These are phyloP conservation scores for Clitarchus hookeri DNA, from an alignment of 2,888 invertebrate species.

Conservation along the genomic window DNA sequence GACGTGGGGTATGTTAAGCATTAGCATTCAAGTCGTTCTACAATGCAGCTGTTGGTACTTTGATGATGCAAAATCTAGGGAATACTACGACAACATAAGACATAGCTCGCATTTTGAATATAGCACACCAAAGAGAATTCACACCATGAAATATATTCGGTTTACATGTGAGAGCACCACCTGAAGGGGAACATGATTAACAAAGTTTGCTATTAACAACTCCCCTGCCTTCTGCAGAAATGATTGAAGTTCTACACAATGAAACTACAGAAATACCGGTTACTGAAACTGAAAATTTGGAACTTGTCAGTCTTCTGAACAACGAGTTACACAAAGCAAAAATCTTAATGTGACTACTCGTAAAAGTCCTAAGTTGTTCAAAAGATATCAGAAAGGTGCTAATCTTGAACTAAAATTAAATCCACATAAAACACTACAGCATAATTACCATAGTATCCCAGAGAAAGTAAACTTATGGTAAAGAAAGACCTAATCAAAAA, in stretches of 20 bases:
- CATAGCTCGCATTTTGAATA: constrained; percentile 49
- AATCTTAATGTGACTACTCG: not conserved
- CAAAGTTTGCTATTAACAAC: not conserved
- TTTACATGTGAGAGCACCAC: constrained; percentile 43
- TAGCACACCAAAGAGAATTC: constrained; percentile 47
- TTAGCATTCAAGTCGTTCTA: constrained; percentile 48
- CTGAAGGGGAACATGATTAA: not conserved
- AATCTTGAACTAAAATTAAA: not conserved
- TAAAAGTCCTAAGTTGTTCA: not conserved
- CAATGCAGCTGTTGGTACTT: constrained; percentile 49
- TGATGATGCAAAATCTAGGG: constrained; percentile 31
- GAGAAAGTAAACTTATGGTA: not conserved
- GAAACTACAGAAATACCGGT: not conserved
- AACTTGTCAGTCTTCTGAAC: too few species aligned
- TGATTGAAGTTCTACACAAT: not conserved
- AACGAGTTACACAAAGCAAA: not conserved
- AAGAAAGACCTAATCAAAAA: not conserved
- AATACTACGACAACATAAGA: constrained; percentile 42
- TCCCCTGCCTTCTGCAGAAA: not conserved
- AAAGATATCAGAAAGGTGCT: not conserved
- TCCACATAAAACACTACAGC: not conserved
- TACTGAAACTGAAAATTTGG: not conserved
- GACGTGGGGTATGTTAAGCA: constrained; percentile 47
- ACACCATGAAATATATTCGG: constrained; percentile 43
- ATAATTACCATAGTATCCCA: not conserved